These are phyloP conservation scores for Siphamia tubifer DNA, from an alignment of 2,113 vertebrate species.

Conservation along the genomic window DNA sequence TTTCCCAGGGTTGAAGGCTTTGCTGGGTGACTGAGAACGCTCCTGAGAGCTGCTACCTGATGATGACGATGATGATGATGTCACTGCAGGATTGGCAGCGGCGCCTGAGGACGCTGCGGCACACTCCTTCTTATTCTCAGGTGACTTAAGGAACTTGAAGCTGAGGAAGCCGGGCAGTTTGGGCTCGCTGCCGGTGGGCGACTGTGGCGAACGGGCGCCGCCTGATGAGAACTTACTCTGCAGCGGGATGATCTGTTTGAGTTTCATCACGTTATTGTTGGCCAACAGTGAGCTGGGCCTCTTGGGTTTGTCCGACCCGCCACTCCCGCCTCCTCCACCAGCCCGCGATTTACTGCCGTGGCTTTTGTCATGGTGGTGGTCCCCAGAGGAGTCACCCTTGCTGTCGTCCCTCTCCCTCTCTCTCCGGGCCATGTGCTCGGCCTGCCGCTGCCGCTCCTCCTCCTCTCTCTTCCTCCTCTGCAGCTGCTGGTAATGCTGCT, in stretches of 20 bases:
- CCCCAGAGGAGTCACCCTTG: conserved; percentile 78
- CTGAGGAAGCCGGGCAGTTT: conserved; percentile 94
- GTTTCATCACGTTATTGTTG: conserved; percentile 96
- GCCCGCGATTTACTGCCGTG: conserved; percentile 81
- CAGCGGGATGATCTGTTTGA: conserved; percentile 96
- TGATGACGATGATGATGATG: conserved; percentile 55
- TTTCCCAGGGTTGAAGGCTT: conserved; percentile 93
- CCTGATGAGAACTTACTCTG: conserved; percentile 91
- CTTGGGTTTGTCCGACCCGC: conserved; percentile 87
- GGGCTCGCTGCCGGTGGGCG: conserved; percentile 87
- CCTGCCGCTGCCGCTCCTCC: conserved; percentile 93
- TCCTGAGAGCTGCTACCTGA: conserved; percentile 78
- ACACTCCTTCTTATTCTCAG: conserved; percentile 86
- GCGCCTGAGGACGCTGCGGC: conserved; percentile 23
- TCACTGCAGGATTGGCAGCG: neutral
- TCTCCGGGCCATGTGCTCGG: conserved; percentile 87
- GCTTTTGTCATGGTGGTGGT: conserved; percentile 84
- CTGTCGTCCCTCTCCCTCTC: conserved; percentile 85
- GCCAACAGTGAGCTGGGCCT: conserved; percentile 92
- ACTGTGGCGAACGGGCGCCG: conserved; percentile 84
- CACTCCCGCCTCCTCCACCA: conserved; percentile 62
- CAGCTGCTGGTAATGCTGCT: conserved; percentile 96
- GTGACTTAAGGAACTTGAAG: conserved; percentile 96
- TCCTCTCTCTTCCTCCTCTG: conserved; percentile 94
- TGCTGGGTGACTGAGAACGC: conserved; percentile 92